Base-by-base conservation (phyloP, 2,797 vertebrate genomes). In the Carcharodon carcharias region DNA sequence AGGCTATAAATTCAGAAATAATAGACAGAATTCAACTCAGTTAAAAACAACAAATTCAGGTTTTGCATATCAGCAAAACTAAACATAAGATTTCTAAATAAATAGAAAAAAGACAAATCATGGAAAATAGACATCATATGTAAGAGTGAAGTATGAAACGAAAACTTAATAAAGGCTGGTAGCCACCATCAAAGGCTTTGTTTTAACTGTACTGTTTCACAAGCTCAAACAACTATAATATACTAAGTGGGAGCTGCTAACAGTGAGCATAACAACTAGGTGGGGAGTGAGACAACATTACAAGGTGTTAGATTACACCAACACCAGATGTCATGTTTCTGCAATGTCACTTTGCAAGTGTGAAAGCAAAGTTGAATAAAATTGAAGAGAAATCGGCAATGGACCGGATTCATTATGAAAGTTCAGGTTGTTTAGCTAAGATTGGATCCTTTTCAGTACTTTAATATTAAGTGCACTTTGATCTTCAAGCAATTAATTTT, bases 261-360 rank as follows among this genome's bases (percentile, higher is more conserved):
- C 28, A 4, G 50, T 56, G 87, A 89, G 87, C 54, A 54, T 56
- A 58, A 63, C 58, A 92, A 35, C 35, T 92, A 2, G 58, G 16
- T 63, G 35, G 45, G 31, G 58, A 92, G 89, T 40, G 89, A 92
- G 58, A 61, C 14, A 92, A 61, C 4, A 2, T 91, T 91, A 58
- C 88, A 91, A 92, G 56, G 58, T 92, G 89, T 63, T 92, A 92
- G 89, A 91, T 91, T 91, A 35, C 88, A n/a, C 1, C 40, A 92
- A 7, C 56, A 63, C 16, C 89, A 63, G 31, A 21, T 40, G 16
- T 35, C 35, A 92, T 92, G 58, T 92, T 63, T 92, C 58, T 63
- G 56, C 16, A 35, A 63, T 63, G 89, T 63, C 89, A 92, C 35
- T 61, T 58, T 92, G 58, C 6, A 31, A 40, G 56, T 63, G 56